Base-by-base conservation (phyloP, 2,797 vertebrate species). In the Rhinoraja longicauda region DNA sequence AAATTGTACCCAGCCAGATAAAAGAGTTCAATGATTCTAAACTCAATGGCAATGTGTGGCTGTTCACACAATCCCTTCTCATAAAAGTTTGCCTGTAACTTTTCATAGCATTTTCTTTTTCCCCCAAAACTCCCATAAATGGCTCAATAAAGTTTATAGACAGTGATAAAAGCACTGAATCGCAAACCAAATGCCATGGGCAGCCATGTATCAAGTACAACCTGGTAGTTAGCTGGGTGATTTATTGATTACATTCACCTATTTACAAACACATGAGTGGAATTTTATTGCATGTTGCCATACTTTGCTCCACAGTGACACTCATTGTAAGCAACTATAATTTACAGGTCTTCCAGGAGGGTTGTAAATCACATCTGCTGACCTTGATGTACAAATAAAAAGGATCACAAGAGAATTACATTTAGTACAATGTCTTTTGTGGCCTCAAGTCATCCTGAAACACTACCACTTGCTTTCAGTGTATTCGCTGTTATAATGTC, bases 201-300 rank as follows among this genome's bases (percentile, higher is more conserved):
- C 39, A 73, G 36, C 86, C 32, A 75, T 13, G 7, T 73, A 29
- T 4, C 67, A 53, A 53, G 67, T 53, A 26, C 45, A 45, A 72
- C 1, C 7, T 53, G 10, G 13, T 36, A 70, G 72, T 92, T 75
- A 75, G 72, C 70, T 45, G 36, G 36, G 29, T 29, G 59, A 88
- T 67, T 32, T 64, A 7, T 88, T 88, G 62, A 88, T 19, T 88
- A 8, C 17, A 19, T 88, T 88, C 59, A 32, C n/a, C n/a, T 9
- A 6, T 67, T 64, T 67, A 67, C 59, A 36, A 64, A n/a, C 84
- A 67, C n/a, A 67, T 88, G 84, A 36, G 29, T 64, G 15, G 62
- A 67, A 67, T n/a, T 67, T 88, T 88, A 88, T 88, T 64, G 15
- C n/a, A 67, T 67, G 29, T 88, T 36, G 84, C 84, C 84, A 88